Evolutionary conservation across 2,113 vertebrate genomes (phyloP).

Genomic region (Tychaedon coryphoeus): DNA sequence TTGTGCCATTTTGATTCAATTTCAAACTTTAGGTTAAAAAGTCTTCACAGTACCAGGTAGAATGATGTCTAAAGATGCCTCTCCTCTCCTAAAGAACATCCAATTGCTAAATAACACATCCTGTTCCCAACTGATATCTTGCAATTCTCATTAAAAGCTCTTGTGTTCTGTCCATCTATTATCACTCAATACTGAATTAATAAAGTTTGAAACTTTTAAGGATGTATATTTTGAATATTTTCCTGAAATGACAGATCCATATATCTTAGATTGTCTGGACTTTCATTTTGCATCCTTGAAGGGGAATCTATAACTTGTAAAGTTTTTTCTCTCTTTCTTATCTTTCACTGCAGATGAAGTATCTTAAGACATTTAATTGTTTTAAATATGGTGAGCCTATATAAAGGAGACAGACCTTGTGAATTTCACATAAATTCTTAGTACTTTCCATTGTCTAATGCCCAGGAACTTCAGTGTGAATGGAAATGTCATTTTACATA

Average conservation of each 20-base stretch:
- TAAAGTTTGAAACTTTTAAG: slow-evolving; percentile 8
- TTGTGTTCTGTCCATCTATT: not conserved
- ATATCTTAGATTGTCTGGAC: not conserved
- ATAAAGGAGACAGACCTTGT: not conserved
- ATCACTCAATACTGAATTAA: not conserved
- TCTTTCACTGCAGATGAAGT: not conserved
- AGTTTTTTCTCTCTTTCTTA: not conserved
- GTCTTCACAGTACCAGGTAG: not conserved
- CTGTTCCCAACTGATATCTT: not conserved
- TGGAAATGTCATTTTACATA: not conserved
- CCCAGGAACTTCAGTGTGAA: not conserved
- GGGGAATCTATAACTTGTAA: not conserved
- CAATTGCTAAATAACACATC: not conserved
- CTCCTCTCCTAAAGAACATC: not conserved
- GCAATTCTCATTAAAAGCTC: not conserved
- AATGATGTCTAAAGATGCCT: slow-evolving; percentile 26
- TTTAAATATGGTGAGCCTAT: not conserved
- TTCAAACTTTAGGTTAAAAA: slow-evolving; percentile 31
- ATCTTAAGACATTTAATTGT: not conserved
- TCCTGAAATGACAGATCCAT: not conserved
- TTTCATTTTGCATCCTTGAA: not conserved
- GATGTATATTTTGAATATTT: not conserved
- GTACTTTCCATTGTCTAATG: not conserved
- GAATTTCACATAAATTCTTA: not conserved
- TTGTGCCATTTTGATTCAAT: slow-evolving; percentile 44